Evolutionary conservation across 1,140 invertebrate species (phyloP), one percentile per base, ranked within the genome.

Genomic region (Drosophila malerkotliana): DNA sequence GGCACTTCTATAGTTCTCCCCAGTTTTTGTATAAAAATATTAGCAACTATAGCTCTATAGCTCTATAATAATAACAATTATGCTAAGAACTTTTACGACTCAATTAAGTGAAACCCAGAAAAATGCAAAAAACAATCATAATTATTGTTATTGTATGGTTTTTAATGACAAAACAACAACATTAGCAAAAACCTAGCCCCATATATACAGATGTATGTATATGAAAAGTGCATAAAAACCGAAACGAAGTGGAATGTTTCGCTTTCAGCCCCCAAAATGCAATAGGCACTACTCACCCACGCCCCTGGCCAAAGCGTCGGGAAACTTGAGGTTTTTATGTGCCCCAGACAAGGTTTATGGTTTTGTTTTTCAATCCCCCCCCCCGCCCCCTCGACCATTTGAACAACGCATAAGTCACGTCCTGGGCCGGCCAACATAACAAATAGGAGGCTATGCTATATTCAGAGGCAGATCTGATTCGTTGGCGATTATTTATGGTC

Each of bases 321-420:
- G 52, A 69, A 69, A 69, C 64, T 57, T 71, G 67, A 69, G 44
- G 67, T 71, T 57, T 56, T 55, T 59, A 37, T 64, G 56, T 77
- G 74, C 77, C 75, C 83, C 83, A 87, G 83, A 87, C 83, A 87
- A 83, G 79, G 83, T 87, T 87, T 87, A 87, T 87, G 57, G 82
- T 72, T 66, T 87, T 87, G 79, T 83, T 88, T 83, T 82, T 77
- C 44, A 48, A 59, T 47, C 53, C 34, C 47, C 55, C 55, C 1
- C 18, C 18, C 15, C 15, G 15, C 15, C n/a, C 58, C 61, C 41
- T 49, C 24, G 9, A 67, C n/a, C 8, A 54, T 59, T 30, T 52
- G 14, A 55, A 69, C 54, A 24, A 32, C 48, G 58, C 82, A 87
- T 87, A 87, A 82, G 81, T 85, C 81, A 87, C 81, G 81, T 85